phyloP scores from a whole-genome alignment of 2,113 vertebrate genomes.

The Hiodon tergisus region DNA sequence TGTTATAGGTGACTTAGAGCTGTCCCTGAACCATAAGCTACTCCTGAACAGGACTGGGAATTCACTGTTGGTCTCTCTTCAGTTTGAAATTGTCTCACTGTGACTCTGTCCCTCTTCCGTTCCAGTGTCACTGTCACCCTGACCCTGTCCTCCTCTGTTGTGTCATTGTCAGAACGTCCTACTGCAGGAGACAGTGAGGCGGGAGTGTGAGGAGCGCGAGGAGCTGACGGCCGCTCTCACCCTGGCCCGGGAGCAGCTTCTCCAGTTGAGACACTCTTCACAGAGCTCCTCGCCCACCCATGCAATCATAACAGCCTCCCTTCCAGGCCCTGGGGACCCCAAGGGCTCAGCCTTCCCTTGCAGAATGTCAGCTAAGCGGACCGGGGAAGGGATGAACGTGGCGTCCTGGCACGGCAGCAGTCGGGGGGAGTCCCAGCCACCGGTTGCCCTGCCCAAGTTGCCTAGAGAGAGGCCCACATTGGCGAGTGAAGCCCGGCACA shows the following conservation, averaged over 20 bases:
- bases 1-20: too few species aligned
- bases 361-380: not conserved
- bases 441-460: constrained; percentile 43
- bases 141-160: not conserved
- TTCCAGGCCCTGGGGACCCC: constrained; percentile 30
- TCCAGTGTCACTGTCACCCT: not conserved
- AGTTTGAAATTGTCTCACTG: too few species aligned
- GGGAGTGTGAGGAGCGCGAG: constrained; percentile 83
- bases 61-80: too few species aligned
- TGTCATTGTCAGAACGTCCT: constrained; percentile 64
- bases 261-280: constrained; percentile 47
- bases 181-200: constrained; percentile 80
- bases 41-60: too few species aligned
- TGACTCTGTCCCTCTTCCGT: not conserved
- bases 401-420: constrained; percentile 30
- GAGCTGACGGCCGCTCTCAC: constrained; percentile 77
- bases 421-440: not conserved
- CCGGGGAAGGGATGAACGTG: not conserved
- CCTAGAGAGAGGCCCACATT: constrained; percentile 36
- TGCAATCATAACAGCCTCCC: not conserved
- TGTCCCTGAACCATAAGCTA: too few species aligned
- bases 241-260: constrained; percentile 69
- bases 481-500: constrained; percentile 42
- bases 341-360: constrained; percentile 17
- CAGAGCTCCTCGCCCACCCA: constrained; percentile 38